These are phyloP conservation scores for Whitmania pigra DNA, from an alignment of 1,140 invertebrate genomes.

Conservation along the genomic window DNA sequence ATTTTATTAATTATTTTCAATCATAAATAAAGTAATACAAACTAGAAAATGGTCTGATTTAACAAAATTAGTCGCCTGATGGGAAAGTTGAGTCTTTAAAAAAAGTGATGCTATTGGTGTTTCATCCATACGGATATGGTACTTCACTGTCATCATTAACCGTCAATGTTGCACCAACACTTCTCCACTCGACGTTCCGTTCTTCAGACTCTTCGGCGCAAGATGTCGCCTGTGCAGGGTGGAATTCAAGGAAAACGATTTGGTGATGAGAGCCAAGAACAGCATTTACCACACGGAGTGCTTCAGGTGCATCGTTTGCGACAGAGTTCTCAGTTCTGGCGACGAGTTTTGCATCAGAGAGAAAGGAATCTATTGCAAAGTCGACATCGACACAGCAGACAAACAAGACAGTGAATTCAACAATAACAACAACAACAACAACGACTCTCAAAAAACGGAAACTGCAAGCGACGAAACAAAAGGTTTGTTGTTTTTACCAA, in stretches of 20 bases:
- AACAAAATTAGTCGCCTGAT: no score
- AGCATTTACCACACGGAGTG: slow-evolving; percentile 97
- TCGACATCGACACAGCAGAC: slow-evolving; percentile 82
- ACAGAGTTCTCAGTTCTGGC: slow-evolving; percentile 71
- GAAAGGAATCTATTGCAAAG: slow-evolving; percentile 89
- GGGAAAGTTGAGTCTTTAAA: no score
- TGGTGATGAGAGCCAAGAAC: slow-evolving; percentile 90
- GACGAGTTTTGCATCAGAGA: slow-evolving; percentile 92
- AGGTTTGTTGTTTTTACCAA: background rate
- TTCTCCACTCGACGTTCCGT: background rate
- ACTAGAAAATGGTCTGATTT: no score
- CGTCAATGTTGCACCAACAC: no score
- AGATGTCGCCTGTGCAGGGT: slow-evolving; percentile 62
- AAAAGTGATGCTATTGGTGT: no score
- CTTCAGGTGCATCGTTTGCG: slow-evolving; percentile 87
- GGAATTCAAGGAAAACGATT: slow-evolving; percentile 86
- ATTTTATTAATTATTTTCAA: no score
- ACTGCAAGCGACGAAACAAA: background rate
- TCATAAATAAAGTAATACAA: no score
- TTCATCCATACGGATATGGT: no score
- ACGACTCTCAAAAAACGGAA: background rate
- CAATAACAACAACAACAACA: slow-evolving; percentile 33
- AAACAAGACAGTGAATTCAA: slow-evolving; percentile 44
- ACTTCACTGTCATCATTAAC: no score
- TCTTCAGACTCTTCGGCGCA: slow-evolving; percentile 38